Evolutionary conservation across 2,888 invertebrate genomes (phyloP), one percentile per base, ranked within the genome.

Genomic region (Ryuthela nishihirai): DNA sequence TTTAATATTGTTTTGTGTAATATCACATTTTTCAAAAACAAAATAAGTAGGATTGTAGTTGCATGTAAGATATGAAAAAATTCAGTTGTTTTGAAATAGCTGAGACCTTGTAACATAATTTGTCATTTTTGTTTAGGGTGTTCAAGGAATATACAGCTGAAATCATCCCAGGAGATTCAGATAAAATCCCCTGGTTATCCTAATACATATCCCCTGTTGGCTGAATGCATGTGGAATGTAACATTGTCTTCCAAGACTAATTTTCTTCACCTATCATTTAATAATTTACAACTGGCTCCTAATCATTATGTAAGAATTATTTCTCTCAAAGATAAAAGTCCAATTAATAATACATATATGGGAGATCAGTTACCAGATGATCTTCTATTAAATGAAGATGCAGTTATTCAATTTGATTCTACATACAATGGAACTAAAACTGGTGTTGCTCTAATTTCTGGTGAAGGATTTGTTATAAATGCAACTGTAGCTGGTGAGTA

Each of bases 121-220:
- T 29, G 7, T 29, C 12, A 7, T 9, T 29, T 7, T 29, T 9
- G 7, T 29, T 9, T 29, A 29, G 29, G 12, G 29, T 29, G 29
- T 12, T 29, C 12, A 12, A 12, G 29, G 12, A 29, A 29, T 7
- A 29, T 29, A 12, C 7, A 7, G 7, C 12, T 29, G 29, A 12
- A 7, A 29, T 9, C 7, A 29, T 7, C 29, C 12, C 40, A 25
- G 12, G 6, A 24, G 4, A 34, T 54, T 34, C 36, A 46, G 12
- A 23, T 61, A 2, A 38, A 42, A 5, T 61, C 61, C 5, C 61
- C 54, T 42, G 18, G 40, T 6, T 54, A 47, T 25, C 61, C 61
- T 12, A 53, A 61, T 29, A 54, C 54, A 3, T 61, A 61, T 38
- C 61, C 61, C 0, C 6, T 61, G 32, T 46, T 45, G 12, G 44